Base-by-base conservation (phyloP, 1,140 invertebrate species). In the Helicorthomorpha holstii region DNA sequence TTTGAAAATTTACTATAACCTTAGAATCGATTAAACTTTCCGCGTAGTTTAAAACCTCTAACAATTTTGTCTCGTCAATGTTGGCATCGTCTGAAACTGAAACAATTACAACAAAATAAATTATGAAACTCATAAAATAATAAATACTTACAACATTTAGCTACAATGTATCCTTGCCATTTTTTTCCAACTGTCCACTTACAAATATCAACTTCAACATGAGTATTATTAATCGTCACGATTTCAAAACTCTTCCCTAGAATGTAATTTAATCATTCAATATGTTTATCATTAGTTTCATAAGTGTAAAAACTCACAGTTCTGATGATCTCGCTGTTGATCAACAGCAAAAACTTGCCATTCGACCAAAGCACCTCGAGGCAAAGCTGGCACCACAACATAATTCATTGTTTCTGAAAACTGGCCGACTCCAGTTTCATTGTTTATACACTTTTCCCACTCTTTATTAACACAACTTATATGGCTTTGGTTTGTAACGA, bases 301-400 rank as follows among this genome's bases (percentile, higher is more conserved):
- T 34, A 34, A 16, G 29, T 16, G 29, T 34, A 7, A 16, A 7
- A 16, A 34, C 29, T 34, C 16, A 34, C 29, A 34, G 7, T 7
- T 34, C 29, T 16, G 16, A 34, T 16, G 7, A 7, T 34, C 29
- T 7, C 7, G 16, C 16, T 34, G 29, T 7, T 7, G 16, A 16
- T 16, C 1, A 34, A 89, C 84, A 25, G 83, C 84, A 82, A 83
- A 85, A 52, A 89, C 82, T 63, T 89, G 86, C 88, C 88, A 94
- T 69, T 93, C 88, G 27, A 93, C 79, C 16, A 80, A 70, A n/a
- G 85, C 86, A 62, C 70, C 74, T 26, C 80, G 75, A 0, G 90
- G 89, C 58, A 94, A 69, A 50, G 72, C 75, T 16, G 80, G 74
- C 55, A 92, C 80, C 41, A 91, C 82, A 46, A 89, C 79, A 69